A percentile compares a stretch with the other conserved stretches of the same genome.
phyloP scores from a whole-genome alignment of 2,113 vertebrate species.

The Perca fluviatilis region DNA sequence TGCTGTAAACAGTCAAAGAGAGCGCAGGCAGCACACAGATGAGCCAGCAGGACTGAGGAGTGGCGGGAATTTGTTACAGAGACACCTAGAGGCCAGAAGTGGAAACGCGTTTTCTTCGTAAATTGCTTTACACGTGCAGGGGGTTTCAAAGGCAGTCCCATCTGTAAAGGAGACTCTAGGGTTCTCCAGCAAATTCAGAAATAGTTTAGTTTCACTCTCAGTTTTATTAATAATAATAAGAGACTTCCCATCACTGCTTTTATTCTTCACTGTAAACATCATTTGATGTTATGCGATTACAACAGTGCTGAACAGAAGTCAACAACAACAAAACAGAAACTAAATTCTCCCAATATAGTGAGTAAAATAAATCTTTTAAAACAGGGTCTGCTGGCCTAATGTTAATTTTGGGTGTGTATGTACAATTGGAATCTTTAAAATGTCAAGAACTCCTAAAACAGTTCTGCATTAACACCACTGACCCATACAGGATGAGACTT shows the following conservation, averaged over 20 bases:
- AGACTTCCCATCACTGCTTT: background rate
- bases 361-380: background rate
- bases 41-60: background rate
- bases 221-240: conserved; percentile 7
- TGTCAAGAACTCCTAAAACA: background rate
- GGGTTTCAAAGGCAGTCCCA: background rate
- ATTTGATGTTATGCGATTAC: background rate
- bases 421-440: conserved; percentile 15
- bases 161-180: background rate
- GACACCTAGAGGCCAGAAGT: conserved; percentile 68
- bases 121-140: background rate
- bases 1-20: conserved; percentile 59
- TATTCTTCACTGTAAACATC: background rate
- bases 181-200: background rate
- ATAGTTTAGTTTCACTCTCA: conserved; percentile 3
- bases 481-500: background rate
- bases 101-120: background rate
- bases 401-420: background rate
- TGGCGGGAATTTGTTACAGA: background rate
- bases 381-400: background rate
- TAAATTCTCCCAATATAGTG: background rate
- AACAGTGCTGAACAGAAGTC: conserved; percentile 14
- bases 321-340: conserved; percentile 5
- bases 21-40: background rate
- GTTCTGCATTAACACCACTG: conserved; percentile 17